Conservation (phyloP, 1,140 invertebrate genomes). For the Cotesia chilonis region DNA sequence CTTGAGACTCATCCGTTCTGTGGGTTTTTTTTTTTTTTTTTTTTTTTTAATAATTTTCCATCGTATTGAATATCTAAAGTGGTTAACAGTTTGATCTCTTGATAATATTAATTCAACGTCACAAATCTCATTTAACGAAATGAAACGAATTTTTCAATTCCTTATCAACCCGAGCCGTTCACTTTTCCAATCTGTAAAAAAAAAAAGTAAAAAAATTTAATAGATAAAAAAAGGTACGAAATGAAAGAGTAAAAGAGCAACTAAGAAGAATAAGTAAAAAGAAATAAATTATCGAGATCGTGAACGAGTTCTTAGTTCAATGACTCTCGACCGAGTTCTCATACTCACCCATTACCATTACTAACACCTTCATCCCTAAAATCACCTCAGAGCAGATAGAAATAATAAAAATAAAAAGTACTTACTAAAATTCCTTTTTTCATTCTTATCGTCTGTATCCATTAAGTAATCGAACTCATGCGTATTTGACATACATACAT, state of each 20-base stretch:
- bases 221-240: slow-evolving; percentile 1
- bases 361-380: no score
- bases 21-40: no score
- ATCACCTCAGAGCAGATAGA: slow-evolving; percentile 23
- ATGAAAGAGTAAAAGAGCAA: slow-evolving; percentile 17
- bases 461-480: background rate
- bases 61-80: no score
- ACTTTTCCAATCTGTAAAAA: slow-evolving; percentile 19
- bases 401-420: slow-evolving; percentile 2
- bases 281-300: slow-evolving; percentile 34
- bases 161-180: slow-evolving; percentile 22
- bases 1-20: no score
- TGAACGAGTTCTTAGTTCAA: slow-evolving; percentile 33
- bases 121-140: slow-evolving; percentile 26
- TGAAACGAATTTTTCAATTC: slow-evolving; percentile 21
- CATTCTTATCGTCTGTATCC: slow-evolving; percentile 7
- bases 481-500: slow-evolving; percentile 3
- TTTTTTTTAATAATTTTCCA: no score
- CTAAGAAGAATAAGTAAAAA: no score
- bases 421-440: slow-evolving; percentile 19
- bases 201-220: slow-evolving; percentile 1
- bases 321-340: slow-evolving; percentile 36
- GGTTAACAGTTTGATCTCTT: background rate
- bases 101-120: slow-evolving; percentile 26
- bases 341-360: no score